Evolutionary conservation across 2,797 vertebrate genomes (phyloP).

Genomic region (Bucorvus abyssinicus): DNA sequence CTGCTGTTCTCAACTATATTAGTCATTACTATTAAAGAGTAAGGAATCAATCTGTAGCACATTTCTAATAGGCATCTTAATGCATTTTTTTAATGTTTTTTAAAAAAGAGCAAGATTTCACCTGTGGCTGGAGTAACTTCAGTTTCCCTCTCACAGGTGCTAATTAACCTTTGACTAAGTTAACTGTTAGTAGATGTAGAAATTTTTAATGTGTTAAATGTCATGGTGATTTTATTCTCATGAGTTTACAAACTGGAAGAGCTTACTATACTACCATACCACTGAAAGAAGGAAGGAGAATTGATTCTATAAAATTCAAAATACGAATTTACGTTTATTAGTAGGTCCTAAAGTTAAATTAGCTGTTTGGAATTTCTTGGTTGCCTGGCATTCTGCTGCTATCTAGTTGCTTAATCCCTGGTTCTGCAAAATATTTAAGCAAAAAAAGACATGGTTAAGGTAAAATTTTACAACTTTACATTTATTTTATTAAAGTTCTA

Average conservation of each 20-base stretch:
- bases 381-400: neutral
- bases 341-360: neutral
- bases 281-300: neutral
- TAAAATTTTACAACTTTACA: neutral
- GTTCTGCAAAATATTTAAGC: neutral
- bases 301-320: neutral
- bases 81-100: constrained; percentile 70
- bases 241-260: neutral
- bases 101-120: constrained; percentile 53
- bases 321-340: neutral
- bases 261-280: neutral
- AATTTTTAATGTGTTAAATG: neutral
- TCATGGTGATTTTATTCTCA: neutral
- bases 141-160: constrained; percentile 66
- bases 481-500: neutral
- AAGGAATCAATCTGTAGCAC: constrained; percentile 77
- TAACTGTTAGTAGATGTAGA: constrained; percentile 3
- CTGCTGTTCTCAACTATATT: constrained; percentile 81
- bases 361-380: neutral
- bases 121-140: constrained; percentile 55
- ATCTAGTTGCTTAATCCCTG: neutral
- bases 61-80: constrained; percentile 74
- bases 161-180: constrained; percentile 77
- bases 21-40: constrained; percentile 77
- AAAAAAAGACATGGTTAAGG: neutral